Evolutionary conservation across 2,797 vertebrate genomes (phyloP).

Genomic region (Arnoldichthys spilopterus): DNA sequence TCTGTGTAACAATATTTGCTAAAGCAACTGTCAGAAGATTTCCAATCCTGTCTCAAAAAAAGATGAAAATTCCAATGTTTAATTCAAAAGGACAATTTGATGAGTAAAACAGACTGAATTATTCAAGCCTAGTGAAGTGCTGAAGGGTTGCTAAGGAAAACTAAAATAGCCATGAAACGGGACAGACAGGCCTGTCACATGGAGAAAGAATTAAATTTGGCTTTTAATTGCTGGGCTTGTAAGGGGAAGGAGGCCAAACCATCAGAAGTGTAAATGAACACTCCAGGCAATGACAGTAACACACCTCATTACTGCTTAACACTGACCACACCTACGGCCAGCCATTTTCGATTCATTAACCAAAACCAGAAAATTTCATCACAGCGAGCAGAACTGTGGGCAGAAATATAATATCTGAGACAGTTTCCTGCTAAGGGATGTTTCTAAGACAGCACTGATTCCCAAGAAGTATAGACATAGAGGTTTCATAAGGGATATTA

Average conservation of each 20-base stretch:
- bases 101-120: constrained; percentile 25
- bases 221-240: not conserved
- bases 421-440: not conserved
- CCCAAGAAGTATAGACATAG: not conserved
- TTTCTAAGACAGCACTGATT: not conserved
- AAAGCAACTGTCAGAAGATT: not conserved
- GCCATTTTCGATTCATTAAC: not conserved
- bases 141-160: constrained; percentile 7
- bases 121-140: constrained; percentile 3
- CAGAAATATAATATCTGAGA: not conserved
- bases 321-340: not conserved
- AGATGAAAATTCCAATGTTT: not conserved
- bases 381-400: not conserved
- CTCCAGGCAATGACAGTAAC: constrained; percentile 3
- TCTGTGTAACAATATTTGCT: not conserved
- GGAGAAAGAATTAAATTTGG: not conserved
- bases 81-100: constrained; percentile 17
- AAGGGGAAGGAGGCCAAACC: not conserved
- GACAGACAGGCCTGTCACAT: not conserved
- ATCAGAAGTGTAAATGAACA: constrained; percentile 22
- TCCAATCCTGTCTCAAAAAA: not conserved
- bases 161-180: constrained; percentile 5
- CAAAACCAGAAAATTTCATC: not conserved
- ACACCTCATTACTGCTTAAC: constrained; percentile 25
- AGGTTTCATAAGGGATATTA: constrained; percentile 3